Evolutionary conservation across 2,113 vertebrate genomes (phyloP).

Genomic region (Glaucomys volans): DNA sequence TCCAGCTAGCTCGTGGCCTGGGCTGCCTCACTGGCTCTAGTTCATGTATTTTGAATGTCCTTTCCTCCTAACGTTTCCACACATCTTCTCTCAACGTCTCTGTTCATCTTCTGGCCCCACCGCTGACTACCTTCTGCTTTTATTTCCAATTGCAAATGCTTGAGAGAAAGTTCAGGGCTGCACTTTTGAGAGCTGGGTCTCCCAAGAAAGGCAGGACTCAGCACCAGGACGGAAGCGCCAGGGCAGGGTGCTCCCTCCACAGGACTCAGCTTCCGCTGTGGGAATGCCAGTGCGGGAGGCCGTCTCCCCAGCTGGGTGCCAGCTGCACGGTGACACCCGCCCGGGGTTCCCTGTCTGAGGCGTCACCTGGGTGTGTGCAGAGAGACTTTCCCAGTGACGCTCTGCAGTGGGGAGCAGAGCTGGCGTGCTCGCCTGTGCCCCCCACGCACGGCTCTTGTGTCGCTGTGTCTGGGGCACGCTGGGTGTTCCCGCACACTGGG

Average conservation of each 20-base stretch:
- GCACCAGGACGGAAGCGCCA: background rate
- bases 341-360: accelerated
- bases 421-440: no score
- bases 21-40: accelerated
- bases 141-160: background rate
- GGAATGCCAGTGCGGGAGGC: background rate
- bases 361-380: no score
- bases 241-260: background rate
- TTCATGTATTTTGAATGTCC: background rate
- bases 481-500: no score
- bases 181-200: background rate
- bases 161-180: no score
- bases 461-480: no score
- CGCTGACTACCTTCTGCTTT: background rate
- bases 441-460: no score
- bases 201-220: background rate
- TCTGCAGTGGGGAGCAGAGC: background rate
- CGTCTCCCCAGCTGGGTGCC: background rate
- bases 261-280: background rate
- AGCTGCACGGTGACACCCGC: background rate
- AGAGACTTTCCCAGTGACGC: background rate
- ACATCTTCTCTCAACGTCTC: background rate
- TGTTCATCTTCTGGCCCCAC: background rate
- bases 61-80: background rate
- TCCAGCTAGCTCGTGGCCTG: background rate